Base-by-base conservation (phyloP, 2,888 invertebrate species). In the Pantelozetes paolii region DNA sequence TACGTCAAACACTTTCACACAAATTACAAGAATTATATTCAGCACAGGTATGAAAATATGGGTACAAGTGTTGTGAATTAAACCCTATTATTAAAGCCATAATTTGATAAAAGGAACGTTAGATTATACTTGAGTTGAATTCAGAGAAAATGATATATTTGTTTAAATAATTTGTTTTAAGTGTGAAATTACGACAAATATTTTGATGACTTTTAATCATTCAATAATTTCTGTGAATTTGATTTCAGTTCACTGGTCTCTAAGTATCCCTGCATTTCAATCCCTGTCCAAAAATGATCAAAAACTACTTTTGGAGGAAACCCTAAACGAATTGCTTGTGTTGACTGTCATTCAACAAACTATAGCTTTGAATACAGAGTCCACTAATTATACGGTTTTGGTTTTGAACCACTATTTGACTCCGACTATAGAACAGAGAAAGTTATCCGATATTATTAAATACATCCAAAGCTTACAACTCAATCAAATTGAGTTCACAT, bases 401-500 rank as follows among this genome's bases (percentile, higher is more conserved):
- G 26, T 75, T 18, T 42, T 26, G 1, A 70, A 75, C 23, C 32
- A 50, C 8, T 71, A 74, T 69, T 74, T 57, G n/a, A 20, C 71
- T 26, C 71, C 59, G 32, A 30, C 13, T 26, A 40, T 36, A 26
- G 75, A 75, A 15, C 62, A 70, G 2, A 36, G 40, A 32, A 62
- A 45, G 18, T 79, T 92, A 74, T 84, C 87, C 57, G 87, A 88
- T 78, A 84, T 90, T 0, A 83, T 90, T 72, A 85, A 86, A 40
- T 86, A 88, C 78, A 87, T 91, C 79, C 85, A 86, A 9, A 83
- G 86, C 11, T 83, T 89, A 72, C 84, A 87, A 77, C 86, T 92
- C 23, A 92, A 94, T 81, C 89, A 89, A 81, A 89, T 89, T 0
- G 93, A 94, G 81, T 90, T 88, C 80, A 90, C 92, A 50, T 92